Base-by-base conservation (phyloP, 2,797 vertebrate species). In the Brachymystax lenok region DNA sequence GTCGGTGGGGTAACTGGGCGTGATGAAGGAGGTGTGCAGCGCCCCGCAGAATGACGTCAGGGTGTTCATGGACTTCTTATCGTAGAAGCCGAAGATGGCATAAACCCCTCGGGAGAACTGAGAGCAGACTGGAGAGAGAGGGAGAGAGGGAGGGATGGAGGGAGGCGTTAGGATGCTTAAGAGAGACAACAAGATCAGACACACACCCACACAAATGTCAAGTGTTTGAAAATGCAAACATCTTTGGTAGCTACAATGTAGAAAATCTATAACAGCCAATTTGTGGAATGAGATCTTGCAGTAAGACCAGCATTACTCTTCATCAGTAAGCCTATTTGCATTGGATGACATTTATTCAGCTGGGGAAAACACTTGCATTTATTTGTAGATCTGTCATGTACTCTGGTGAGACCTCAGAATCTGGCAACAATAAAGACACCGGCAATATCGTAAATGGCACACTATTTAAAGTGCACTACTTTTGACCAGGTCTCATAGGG, bases 21-120 rank as follows among this genome's bases (percentile, higher is more conserved):
- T 99, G 92, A 99, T 93, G 77, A 99, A 99, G 85, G 98, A 99
- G 0, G 97, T 99, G 91, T 99, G 98, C 78, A 99, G 95, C 0
- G 98, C 97, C 3, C 98, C 98, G 63, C 98, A 99, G 94, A 99
- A 99, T 0, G 98, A 99, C 0, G 98, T 99, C 94, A 99, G 90
- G 5, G 98, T 99, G 92, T 99, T 99, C 98, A 99, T 98, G 75
- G 98, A 99, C 96, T 99, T 99, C 94, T 98, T 98, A 90, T 99
- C 98, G 74, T 99, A 99, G 94, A 99, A 99, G 92, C 98, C 98
- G 91, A 99, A 99, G 94, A 99, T 99, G 92, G 98, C 98, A 82
- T 99, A 99, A 75, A 99, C 98, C 69, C 98, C 98, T 82, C 98
- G 95, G 84, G 98, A 98, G 93, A 99, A 99, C 96, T 99, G 98